Evolutionary conservation across 2,888 invertebrate genomes (phyloP).

Genomic region (Drepana falcataria): DNA sequence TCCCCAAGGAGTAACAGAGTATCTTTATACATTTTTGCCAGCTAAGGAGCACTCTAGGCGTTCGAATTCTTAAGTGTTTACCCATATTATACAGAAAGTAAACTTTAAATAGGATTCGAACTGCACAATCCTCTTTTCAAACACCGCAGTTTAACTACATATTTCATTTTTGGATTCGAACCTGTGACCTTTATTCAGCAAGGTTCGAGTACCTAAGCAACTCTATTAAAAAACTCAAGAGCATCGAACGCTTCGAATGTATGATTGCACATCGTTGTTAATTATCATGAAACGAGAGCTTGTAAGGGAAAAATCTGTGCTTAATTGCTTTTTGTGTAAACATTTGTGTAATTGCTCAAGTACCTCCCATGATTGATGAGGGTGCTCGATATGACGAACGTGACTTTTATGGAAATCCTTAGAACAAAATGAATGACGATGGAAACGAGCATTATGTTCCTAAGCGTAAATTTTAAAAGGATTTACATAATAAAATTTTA

Average conservation of each 20-base stretch:
- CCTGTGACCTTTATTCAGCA: no score
- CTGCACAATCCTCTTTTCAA: no score
- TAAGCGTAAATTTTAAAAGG: background rate
- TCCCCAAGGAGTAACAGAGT: no score
- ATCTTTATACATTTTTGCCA: no score
- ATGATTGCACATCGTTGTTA: conserved; percentile 1
- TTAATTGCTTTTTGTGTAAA: conserved; percentile 51
- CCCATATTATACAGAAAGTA: no score
- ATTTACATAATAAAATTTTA: background rate
- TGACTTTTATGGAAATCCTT: conserved; percentile 4
- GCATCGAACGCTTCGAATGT: background rate
- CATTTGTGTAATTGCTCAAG: conserved; percentile 38
- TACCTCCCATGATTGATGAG: conserved; percentile 38
- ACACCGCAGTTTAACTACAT: no score
- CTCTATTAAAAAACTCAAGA: no score
- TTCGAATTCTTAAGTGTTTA: no score
- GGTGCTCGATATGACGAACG: conserved; percentile 22
- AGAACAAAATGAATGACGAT: background rate
- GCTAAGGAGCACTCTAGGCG: no score
- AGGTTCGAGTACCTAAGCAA: no score
- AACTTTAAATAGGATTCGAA: no score
- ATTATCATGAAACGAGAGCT: conserved; percentile 19
- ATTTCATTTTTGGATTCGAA: no score
- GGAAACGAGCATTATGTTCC: background rate
- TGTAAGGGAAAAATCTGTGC: conserved; percentile 36